Evolutionary conservation across 2,888 invertebrate genomes (phyloP), one percentile per base, ranked within the genome.

Genomic region (Noctua pronuba): DNA sequence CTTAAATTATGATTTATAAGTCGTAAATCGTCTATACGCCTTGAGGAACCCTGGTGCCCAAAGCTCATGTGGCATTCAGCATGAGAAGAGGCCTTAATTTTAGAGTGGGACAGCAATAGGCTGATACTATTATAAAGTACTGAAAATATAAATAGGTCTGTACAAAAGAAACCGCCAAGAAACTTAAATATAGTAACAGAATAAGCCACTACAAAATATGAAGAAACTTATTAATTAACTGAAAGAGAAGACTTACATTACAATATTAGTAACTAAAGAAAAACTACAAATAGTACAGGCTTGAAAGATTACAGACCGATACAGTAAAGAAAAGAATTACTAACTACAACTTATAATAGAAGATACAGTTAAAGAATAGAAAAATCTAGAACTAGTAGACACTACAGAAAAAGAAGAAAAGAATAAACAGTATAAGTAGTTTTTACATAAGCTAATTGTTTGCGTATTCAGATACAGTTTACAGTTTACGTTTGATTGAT

Each of bases 391-490:
- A 60, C 10, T 31, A 60, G 3, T 60, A 60, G 18, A 60, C 18
- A 44, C 11, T 67, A 58, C 11, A 60, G 28, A 73, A 44, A 31
- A 58, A 21, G 3, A 31, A 58, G 4, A 41, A 46, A 6, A 16
- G 6, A 55, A 16, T 11, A 18, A 28, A 31, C 31, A 35, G 13
- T 46, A 28, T 28, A 28, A 41, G n/a, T 41, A n/a, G n/a, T n/a
- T 6, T 44, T 58, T 44, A 44, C 16, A 16, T 38, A 70, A 41
- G 38, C 0, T 38, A 35, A 52, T 62, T 16, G 16, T 21, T 44
- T 44, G 13, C 16, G 58, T 84, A 64, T 69, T 64, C n/a, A 68
- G 64, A 72, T 64, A 77, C 31, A 60, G n/a, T n/a, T n/a, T n/a
- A n/a, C n/a, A n/a, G n/a, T n/a, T n/a, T n/a, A 31, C 31, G 31